A percentile compares a stretch with the other conserved stretches of the same genome.
These are phyloP conservation scores for Phasia obesa DNA, from an alignment of 2,888 invertebrate genomes.

Conservation along the genomic window DNA sequence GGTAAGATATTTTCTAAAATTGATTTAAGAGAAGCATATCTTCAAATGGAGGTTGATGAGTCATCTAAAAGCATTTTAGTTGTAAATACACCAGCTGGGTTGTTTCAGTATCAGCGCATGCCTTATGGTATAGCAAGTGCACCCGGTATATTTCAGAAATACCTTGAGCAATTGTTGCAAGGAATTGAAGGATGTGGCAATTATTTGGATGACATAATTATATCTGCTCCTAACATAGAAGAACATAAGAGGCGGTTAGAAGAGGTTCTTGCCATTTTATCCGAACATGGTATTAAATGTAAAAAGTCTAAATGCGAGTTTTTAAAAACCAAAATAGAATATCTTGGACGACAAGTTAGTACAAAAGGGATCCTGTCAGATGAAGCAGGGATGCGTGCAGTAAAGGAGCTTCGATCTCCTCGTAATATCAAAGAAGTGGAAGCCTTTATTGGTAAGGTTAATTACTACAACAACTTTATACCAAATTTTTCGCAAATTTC, in stretches of 20 bases:
- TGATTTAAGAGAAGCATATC: conserved; percentile 68
- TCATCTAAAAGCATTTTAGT: conserved; percentile 74
- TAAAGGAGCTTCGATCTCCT: conserved; percentile 4
- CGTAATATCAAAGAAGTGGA: no score
- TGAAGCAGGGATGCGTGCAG: conserved; percentile 27
- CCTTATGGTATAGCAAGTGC: conserved; percentile 79
- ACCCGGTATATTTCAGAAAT: conserved; percentile 75
- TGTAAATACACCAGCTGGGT: conserved; percentile 77
- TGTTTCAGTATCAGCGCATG: conserved; percentile 76
- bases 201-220: conserved; percentile 75
- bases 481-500: conserved; percentile 34
- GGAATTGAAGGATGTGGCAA: conserved; percentile 73
- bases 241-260: conserved; percentile 72
- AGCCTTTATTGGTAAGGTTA: no score
- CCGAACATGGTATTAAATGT: conserved; percentile 70
- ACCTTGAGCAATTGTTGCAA: conserved; percentile 76
- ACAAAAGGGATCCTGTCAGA: conserved; percentile 46
- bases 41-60: conserved; percentile 76
- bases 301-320: conserved; percentile 77
- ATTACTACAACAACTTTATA: no score
- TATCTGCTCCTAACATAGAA: conserved; percentile 69
- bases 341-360: conserved; percentile 73
- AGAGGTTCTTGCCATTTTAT: conserved; percentile 68
- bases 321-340: conserved; percentile 75
- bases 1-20: conserved; percentile 72